phyloP scores from a whole-genome alignment of 1,140 invertebrate genomes.

The Pseudomyrmex cubaensis region DNA sequence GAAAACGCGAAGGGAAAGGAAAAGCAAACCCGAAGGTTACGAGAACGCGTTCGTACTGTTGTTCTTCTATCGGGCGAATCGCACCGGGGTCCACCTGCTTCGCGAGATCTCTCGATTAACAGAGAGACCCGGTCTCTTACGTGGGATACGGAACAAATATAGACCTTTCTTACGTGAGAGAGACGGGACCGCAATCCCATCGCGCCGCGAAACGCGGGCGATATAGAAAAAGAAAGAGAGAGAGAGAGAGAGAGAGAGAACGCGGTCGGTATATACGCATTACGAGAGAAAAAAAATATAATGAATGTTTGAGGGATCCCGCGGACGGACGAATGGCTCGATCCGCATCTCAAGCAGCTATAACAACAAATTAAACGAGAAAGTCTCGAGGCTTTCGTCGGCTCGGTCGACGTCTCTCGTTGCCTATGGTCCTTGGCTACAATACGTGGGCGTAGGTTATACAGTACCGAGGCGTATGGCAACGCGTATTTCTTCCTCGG shows the following conservation, averaged over 20 bases:
- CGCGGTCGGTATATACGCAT: slow-evolving; percentile 67
- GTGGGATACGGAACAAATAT: slow-evolving; percentile 49
- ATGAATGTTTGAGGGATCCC: slow-evolving; percentile 82
- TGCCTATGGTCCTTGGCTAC: slow-evolving; percentile 45
- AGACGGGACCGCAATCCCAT: slow-evolving; percentile 60
- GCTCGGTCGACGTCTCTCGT: slow-evolving; percentile 59
- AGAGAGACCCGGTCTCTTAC: slow-evolving; percentile 58
- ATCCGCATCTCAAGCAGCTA: slow-evolving; percentile 80
- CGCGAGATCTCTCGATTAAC: slow-evolving; percentile 61
- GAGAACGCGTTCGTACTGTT: neutral
- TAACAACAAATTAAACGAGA: slow-evolving; percentile 83
- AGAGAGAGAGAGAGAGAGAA: no score
- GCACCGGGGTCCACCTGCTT: neutral
- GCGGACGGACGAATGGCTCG: slow-evolving; percentile 68
- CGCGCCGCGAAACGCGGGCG: slow-evolving; percentile 18
- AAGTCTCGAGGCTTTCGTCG: slow-evolving; percentile 74
- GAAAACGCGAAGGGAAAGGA: neutral
- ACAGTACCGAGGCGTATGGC: slow-evolving; percentile 60
- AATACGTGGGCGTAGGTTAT: slow-evolving; percentile 67
- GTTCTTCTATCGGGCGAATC: slow-evolving; percentile 20
- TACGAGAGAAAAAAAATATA: slow-evolving; percentile 80
- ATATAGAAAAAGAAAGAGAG: no score
- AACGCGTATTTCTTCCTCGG: slow-evolving; percentile 64
- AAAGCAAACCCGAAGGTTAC: slow-evolving; percentile 1
- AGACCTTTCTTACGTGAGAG: slow-evolving; percentile 53